Base-by-base conservation (phyloP, 2,113 vertebrate genomes). In the Chrysochloris asiatica region DNA sequence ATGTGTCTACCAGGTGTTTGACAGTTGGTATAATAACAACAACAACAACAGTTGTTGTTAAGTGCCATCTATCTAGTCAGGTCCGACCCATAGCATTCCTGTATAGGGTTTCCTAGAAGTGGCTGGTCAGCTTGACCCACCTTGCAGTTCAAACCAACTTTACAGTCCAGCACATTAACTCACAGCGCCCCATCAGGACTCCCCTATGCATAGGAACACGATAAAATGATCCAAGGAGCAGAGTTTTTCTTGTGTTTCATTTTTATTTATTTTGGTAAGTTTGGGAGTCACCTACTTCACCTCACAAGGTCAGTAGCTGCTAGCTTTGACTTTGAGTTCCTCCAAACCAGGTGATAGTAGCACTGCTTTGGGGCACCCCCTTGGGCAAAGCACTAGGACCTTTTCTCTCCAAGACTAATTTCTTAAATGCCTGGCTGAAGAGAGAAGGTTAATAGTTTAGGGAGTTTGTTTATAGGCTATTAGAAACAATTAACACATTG, bases 401-500 rank as follows among this genome's bases (percentile, higher is more conserved):
- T 81, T 84, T 83, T 28, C 79, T 88, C 83, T 89, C 91, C 67
- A 48, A 91, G 75, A 85, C 79, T 93, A 89, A 93, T 96, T 96
- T 94, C 82, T 89, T 61, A 59, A 95, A 28, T 94, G 84, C 95
- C 88, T 86, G 76, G 90, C 89, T 89, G 69, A 79, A 92, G 84
- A 89, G 91, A 77, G 88, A 85, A 93, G 94, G 95, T 95, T 96
- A 96, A 96, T 95, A 90, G 94, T 88, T 76, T 36, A 63, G 95
- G 89, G 94, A 94, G 71, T 93, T 93, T 96, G 94, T 95, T 97
- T 93, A 94, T 90, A 93, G 91, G 72, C 93, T 86, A 77, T 95
- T 97, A 96, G 93, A 90, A 94, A 96, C 93, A 95, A 93, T 96
- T 96, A 96, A 84, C 95, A 81, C 56, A 21, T 89, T 67, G 45